Conservation (phyloP, 53 echinoderm and acorn worm species). For the Echinometra lucunter region DNA sequence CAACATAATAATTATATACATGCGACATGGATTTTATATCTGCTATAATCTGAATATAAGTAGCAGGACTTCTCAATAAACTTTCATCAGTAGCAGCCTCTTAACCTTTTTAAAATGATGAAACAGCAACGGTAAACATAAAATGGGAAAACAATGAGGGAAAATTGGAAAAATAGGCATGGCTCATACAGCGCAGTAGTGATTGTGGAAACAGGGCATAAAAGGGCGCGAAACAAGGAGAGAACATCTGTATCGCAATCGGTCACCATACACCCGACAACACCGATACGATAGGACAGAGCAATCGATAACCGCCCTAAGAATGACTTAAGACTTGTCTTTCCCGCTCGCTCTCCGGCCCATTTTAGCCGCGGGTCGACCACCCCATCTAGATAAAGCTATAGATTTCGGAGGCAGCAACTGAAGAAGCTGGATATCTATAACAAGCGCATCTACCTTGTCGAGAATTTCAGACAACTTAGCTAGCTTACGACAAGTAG, state of each 20-base stretch:
- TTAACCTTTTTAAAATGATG: background rate
- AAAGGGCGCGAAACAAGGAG: background rate
- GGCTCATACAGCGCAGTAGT: background rate
- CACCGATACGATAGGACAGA: background rate
- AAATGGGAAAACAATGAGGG: background rate
- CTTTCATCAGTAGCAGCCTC: background rate
- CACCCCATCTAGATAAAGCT: background rate
- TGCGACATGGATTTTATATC: no score
- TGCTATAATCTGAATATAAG: background rate
- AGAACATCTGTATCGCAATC: slow-evolving; percentile 16
- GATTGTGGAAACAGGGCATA: background rate
- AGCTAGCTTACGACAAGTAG: background rate
- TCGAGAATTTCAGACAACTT: background rate
- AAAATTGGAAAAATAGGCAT: background rate
- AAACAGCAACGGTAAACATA: background rate
- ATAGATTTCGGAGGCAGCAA: slow-evolving; percentile 5
- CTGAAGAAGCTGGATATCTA: background rate
- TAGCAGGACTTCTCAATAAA: background rate
- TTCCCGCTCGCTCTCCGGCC: background rate
- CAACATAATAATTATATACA: background rate
- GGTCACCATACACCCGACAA: slow-evolving; percentile 1
- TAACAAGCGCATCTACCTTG: background rate
- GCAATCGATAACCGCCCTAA: slow-evolving; percentile 25
- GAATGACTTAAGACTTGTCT: slow-evolving; percentile 21
- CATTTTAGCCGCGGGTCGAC: background rate